Evolutionary conservation across 2,888 invertebrate species (phyloP), one percentile per base, ranked within the genome.

Genomic region (Frankliniella fusca): DNA sequence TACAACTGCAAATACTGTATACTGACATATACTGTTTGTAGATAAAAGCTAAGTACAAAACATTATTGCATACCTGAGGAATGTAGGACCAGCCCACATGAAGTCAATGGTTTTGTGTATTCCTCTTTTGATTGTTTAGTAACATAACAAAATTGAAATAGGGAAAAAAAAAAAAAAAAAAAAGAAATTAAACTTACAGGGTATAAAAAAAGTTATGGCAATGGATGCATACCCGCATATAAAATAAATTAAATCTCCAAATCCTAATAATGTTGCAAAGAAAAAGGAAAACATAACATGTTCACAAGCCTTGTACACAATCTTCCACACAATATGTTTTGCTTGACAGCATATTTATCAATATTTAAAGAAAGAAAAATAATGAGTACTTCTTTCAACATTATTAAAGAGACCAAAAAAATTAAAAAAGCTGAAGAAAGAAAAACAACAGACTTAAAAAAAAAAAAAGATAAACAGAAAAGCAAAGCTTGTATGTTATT

Each of bases 1-100:
- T 76, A 27, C 27, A 23, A 76, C 70, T 76, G 23, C 27, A 76
- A 76, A 76, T 76, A 76, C 70, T 76, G 70, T 76, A 23, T 27
- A 76, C 27, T 76, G 11, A 27, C 23, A 27, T 76, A 76, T 23
- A 27, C 27, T 23, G 70, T 76, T 27, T 9, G 7, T 9, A 76
- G 70, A 76, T 76, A 76, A 76, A 76, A 76, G 70, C 70, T 76
- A 76, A 76, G 70, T 76, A 76, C 70, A 76, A 76, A 76, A 76
- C 11, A 27, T 76, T 76, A 76, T 76, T 76, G 70, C 70, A 76
- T 27, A 76, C 70, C 27, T 23, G 12, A 76, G 38, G 38, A 10
- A 27, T 76, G 27, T 76, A 27, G 70, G 70, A 23, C 70, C 70
- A 76, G 70, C 70, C 70, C 70, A 76, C n/a, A 76, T 12, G 12